These are phyloP conservation scores for Aphrophora alni DNA, from an alignment of 2,888 invertebrate genomes.

Conservation along the genomic window DNA sequence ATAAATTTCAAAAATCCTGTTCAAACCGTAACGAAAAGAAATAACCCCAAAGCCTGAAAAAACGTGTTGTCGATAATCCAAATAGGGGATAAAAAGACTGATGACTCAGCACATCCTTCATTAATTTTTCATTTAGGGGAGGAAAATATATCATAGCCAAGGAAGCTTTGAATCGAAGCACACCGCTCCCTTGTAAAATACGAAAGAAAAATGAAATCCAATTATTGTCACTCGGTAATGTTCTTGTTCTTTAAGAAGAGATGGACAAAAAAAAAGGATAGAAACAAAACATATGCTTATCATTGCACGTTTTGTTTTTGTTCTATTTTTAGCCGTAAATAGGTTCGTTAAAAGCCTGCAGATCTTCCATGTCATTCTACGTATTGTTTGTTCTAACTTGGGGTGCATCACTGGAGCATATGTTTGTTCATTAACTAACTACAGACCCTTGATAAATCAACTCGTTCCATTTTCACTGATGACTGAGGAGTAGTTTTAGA, in stretches of 20 bases:
- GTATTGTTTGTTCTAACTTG: not conserved
- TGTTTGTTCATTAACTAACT: not conserved
- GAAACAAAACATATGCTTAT: not conserved
- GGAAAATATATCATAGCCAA: slow-evolving; percentile 34
- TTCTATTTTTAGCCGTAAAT: not conserved
- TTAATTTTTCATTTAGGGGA: slow-evolving; percentile 42
- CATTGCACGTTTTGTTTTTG: not conserved
- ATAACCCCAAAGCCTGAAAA: not conserved
- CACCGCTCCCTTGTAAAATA: slow-evolving; percentile 8
- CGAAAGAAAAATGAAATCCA: slow-evolving; percentile 24
- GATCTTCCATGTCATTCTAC: not conserved
- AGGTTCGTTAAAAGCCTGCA: not conserved
- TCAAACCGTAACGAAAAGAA: no score
- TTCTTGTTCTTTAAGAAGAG: not conserved
- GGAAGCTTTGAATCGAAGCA: slow-evolving; percentile 14
- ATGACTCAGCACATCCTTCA: slow-evolving; percentile 38
- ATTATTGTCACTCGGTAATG: slow-evolving; percentile 21
- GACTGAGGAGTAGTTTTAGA: no score
- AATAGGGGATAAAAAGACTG: slow-evolving; percentile 22
- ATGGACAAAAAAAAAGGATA: not conserved
- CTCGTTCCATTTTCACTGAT: no score
- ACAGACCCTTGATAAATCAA: not conserved
- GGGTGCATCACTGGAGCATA: not conserved
- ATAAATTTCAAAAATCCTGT: no score
- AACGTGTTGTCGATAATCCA: slow-evolving; percentile 6